Evolutionary conservation across 2,113 vertebrate species (phyloP).

Genomic region (Scytalopus superciliaris): DNA sequence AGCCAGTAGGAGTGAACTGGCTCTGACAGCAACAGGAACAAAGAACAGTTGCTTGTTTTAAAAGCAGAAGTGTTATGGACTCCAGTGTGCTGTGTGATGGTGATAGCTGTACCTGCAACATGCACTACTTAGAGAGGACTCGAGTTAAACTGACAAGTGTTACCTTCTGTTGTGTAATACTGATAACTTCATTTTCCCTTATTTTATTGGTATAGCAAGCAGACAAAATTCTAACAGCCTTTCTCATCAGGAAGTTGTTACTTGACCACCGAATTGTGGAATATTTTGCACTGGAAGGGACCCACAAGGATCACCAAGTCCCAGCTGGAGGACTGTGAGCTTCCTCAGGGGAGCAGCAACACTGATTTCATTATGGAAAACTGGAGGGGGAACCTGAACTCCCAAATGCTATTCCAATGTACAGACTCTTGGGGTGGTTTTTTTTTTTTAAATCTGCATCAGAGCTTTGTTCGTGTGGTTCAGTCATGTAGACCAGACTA

Average conservation of each 20-base stretch:
- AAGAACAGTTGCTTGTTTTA: not conserved
- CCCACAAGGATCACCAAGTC: not conserved
- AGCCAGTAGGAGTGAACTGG: not conserved
- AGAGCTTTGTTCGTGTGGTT: not conserved
- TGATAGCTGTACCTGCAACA: not conserved
- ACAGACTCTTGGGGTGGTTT: not conserved
- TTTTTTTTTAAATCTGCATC: not conserved
- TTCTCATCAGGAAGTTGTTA: not conserved
- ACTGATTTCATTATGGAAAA: not conserved
- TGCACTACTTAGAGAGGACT: not conserved
- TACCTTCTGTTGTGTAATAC: not conserved
- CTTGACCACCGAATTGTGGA: not conserved
- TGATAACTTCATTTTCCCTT: not conserved
- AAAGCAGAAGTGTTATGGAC: not conserved
- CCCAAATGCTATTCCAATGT: not conserved
- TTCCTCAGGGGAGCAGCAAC: not conserved
- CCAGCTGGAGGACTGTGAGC: not conserved
- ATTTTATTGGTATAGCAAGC: not conserved
- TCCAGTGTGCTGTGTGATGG: rapidly evolving
- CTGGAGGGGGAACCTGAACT: not conserved
- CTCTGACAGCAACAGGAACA: not conserved
- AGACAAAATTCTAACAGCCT: not conserved
- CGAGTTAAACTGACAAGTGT: not conserved
- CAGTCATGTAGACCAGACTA: not conserved
- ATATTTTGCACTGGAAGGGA: not conserved